Evolutionary conservation across 2,797 vertebrate genomes (phyloP).

Genomic region (Melanotaenia trifasciata): DNA sequence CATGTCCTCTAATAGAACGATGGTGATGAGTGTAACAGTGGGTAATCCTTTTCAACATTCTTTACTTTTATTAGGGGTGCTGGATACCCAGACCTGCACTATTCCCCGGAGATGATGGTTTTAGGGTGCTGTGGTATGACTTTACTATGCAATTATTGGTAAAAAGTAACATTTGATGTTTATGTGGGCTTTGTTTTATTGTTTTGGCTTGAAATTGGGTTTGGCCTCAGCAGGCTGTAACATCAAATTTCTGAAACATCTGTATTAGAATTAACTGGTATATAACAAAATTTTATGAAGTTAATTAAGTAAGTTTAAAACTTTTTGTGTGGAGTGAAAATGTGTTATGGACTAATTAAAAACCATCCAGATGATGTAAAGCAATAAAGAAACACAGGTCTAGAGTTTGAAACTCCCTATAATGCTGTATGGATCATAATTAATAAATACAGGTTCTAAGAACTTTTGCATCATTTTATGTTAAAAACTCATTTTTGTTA

Average conservation of each 20-base stretch:
- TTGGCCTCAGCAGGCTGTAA: neutral
- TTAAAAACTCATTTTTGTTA: too few species aligned
- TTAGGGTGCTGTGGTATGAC: neutral
- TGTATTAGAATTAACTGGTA: neutral
- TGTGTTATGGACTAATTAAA: too few species aligned
- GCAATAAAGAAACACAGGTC: neutral
- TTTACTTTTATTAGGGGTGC: neutral
- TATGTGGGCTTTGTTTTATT: neutral
- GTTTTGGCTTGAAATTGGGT: neutral
- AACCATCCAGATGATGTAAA: neutral
- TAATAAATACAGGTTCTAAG: too few species aligned
- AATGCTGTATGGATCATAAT: too few species aligned
- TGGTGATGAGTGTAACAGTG: neutral
- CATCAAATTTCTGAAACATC: neutral
- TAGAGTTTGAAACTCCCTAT: neutral
- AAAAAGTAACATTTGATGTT: neutral
- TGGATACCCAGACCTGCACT: neutral
- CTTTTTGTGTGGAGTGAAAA: neutral
- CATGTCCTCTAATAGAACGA: neutral
- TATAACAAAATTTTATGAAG: too few species aligned
- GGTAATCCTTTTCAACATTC: neutral
- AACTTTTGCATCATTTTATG: too few species aligned
- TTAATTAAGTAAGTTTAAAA: neutral
- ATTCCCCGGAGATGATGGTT: neutral
- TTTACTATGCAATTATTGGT: neutral